These are phyloP conservation scores for Hybos culiciformis DNA, from an alignment of 2,888 invertebrate species.

Conservation along the genomic window DNA sequence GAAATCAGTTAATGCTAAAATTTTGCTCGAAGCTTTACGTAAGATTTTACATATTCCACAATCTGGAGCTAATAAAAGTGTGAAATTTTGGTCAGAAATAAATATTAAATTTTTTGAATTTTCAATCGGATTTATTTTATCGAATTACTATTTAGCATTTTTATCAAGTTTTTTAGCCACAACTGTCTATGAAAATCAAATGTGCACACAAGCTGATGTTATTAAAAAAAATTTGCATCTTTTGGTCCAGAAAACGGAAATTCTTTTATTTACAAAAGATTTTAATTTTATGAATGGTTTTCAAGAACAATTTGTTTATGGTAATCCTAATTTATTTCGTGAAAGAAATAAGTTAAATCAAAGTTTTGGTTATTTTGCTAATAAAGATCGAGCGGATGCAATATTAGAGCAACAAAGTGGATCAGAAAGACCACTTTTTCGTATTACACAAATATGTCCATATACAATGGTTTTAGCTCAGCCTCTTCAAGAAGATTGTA, in stretches of 20 bases:
- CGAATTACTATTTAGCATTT: constrained; percentile 1
- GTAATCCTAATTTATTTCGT: neutral
- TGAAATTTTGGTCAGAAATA: neutral
- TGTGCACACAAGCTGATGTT: neutral
- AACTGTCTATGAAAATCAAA: neutral
- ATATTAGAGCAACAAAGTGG: neutral
- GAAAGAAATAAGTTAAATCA: neutral
- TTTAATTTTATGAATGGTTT: neutral
- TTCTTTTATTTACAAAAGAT: neutral
- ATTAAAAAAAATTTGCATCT: neutral
- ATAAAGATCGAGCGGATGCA: neutral
- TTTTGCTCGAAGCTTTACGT: neutral
- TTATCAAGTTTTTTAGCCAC: neutral
- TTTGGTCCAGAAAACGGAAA: neutral
- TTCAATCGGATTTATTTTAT: neutral
- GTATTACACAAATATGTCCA: neutral
- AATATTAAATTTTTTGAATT: neutral
- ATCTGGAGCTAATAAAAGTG: neutral
- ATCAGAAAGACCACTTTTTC: neutral
- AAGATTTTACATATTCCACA: neutral
- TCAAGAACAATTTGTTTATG: neutral
- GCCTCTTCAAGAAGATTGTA: neutral
- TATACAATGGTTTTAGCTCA: neutral
- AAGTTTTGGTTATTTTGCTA: neutral
- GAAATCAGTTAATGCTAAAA: neutral